Evolutionary conservation across 2,888 invertebrate genomes (phyloP).

Genomic region (Lordiphosa fenestrarum): DNA sequence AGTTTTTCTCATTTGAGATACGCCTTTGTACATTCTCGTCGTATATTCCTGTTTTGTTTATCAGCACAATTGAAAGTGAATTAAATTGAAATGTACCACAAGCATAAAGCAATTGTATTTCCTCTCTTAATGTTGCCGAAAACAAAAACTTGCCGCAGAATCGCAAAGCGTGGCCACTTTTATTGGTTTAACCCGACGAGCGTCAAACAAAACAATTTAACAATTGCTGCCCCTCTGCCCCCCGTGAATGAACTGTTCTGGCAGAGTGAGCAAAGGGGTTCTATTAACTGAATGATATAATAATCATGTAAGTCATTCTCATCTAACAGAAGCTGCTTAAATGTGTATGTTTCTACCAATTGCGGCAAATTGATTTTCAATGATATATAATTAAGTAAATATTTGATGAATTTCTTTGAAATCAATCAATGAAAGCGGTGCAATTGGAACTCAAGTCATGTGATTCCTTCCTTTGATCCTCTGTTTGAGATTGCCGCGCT

Average conservation of each 20-base stretch:
- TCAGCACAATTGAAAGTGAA: conserved; percentile 43
- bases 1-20: no score
- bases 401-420: no score
- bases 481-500: no score
- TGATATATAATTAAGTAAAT: no score
- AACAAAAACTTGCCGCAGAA: conserved; percentile 19
- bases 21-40: neutral
- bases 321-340: neutral
- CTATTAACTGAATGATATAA: conserved; percentile 35
- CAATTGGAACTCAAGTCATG: no score
- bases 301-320: conserved; percentile 17
- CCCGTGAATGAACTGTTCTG: conserved; percentile 54
- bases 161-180: conserved; percentile 64
- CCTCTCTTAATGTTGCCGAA: conserved; percentile 9
- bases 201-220: conserved; percentile 61
- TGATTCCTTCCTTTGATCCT: no score
- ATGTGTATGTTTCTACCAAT: no score
- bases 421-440: no score
- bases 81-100: conserved; percentile 15
- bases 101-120: conserved; percentile 30
- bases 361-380: no score
- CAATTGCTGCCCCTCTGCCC: conserved; percentile 49
- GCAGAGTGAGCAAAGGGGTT: conserved; percentile 31
- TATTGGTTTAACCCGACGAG: conserved; percentile 54
- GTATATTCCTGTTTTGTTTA: conserved; percentile 21